Evolutionary conservation across 2,888 invertebrate species (phyloP).

Genomic region (Elysia crispata): DNA sequence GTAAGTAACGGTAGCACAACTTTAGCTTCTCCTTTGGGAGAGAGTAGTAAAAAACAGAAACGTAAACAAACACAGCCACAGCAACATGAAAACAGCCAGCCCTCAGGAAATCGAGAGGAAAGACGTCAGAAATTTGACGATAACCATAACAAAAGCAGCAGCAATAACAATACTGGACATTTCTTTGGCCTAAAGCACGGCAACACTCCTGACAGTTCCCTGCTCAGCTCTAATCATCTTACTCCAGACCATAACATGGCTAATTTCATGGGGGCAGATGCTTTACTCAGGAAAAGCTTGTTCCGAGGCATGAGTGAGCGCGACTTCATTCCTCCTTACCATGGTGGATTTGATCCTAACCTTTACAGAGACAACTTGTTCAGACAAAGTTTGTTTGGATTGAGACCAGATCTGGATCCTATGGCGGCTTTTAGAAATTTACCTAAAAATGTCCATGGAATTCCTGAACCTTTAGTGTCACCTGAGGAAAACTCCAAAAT

Average conservation of each 20-base stretch:
- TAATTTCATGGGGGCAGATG: not conserved
- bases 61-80: conserved; percentile 45
- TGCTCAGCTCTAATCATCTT: not conserved
- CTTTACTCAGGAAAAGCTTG: conserved; percentile 24
- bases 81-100: conserved; percentile 40
- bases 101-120: not conserved
- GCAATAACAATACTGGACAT: not conserved
- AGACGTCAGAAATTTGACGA: not conserved
- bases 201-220: not conserved
- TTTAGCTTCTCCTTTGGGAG: conserved; percentile 21
- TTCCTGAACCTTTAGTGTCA: conserved; percentile 10
- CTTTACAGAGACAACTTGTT: conserved; percentile 41
- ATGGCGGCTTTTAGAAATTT: conserved; percentile 33
- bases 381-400: conserved; percentile 33
- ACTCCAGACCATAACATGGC: not conserved
- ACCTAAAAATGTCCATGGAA: conserved; percentile 37
- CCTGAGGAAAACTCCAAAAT: conserved; percentile 51
- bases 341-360: conserved; percentile 42
- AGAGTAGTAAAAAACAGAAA: conserved; percentile 39
- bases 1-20: conserved; percentile 2
- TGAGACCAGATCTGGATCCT: conserved; percentile 39
- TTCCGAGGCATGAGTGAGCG: conserved; percentile 30
- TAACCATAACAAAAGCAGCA: not conserved
- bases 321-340: conserved; percentile 4
- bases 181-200: not conserved